Conservation (phyloP, 2,113 vertebrate genomes). For the Ramphastos sulfuratus region DNA sequence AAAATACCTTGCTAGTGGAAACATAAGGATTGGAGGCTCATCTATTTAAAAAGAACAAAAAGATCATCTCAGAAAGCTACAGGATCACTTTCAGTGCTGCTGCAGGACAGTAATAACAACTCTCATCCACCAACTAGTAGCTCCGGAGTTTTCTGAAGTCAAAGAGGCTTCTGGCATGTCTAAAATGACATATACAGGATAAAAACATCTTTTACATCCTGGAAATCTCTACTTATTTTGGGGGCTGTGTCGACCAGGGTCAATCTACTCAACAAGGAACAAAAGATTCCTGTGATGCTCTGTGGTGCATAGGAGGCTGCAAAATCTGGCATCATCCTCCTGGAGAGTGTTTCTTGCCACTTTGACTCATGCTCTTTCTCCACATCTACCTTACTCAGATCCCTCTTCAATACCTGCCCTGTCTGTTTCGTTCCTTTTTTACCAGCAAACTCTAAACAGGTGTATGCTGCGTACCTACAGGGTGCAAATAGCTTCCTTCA, state of each 20-base stretch:
- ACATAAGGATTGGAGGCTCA: background rate
- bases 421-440: slow-evolving; percentile 15
- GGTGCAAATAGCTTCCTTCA: slow-evolving; percentile 10
- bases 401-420: background rate
- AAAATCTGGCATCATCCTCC: background rate
- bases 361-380: background rate
- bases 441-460: slow-evolving; percentile 9
- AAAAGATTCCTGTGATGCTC: background rate
- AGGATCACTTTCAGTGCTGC: background rate
- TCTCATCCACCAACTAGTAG: background rate
- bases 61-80: slow-evolving; percentile 9
- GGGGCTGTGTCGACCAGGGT: background rate
- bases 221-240: background rate
- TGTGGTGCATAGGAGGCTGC: background rate
- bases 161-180: background rate
- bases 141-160: background rate
- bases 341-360: background rate
- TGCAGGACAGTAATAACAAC: background rate
- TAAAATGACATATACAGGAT: background rate
- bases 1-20: background rate
- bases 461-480: background rate
- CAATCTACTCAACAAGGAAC: background rate
- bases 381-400: background rate
- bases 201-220: background rate
- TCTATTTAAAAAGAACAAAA: background rate